Evolutionary conservation across 2,797 vertebrate genomes (phyloP).

Genomic region (Podargus strigoides): DNA sequence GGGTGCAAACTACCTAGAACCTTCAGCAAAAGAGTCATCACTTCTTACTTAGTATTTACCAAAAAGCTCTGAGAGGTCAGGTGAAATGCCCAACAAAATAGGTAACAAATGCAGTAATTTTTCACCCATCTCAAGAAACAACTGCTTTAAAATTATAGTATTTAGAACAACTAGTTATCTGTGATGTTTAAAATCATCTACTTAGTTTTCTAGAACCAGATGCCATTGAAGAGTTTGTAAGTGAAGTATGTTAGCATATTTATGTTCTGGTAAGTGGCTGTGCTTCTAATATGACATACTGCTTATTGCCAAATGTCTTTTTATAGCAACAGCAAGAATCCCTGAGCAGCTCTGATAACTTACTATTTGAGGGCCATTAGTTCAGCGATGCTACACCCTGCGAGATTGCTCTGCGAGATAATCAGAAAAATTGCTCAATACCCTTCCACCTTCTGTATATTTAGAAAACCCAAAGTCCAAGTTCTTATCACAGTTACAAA

Average conservation of each 20-base stretch:
- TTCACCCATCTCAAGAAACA: neutral
- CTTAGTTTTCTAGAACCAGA: neutral
- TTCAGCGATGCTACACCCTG: slow-evolving; percentile 20
- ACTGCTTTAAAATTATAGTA: neutral
- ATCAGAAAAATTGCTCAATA: slow-evolving; percentile 4
- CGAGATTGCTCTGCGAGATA: neutral
- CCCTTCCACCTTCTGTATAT: neutral
- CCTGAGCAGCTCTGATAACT: slow-evolving; percentile 14
- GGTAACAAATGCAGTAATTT: neutral
- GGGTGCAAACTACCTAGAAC: neutral
- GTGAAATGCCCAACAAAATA: neutral
- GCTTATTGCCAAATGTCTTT: slow-evolving; percentile 52
- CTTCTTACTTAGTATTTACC: neutral
- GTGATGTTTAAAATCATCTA: neutral
- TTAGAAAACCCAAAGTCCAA: slow-evolving; percentile 37
- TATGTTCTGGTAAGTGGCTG: neutral
- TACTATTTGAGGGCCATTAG: slow-evolving; percentile 42
- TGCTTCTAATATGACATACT: neutral
- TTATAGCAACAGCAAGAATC: slow-evolving; percentile 39
- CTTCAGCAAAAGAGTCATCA: neutral
- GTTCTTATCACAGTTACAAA: slow-evolving; percentile 4
- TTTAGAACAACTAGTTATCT: neutral
- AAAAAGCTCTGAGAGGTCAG: neutral
- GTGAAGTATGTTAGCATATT: neutral
- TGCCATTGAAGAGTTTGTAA: neutral